Base-by-base conservation (phyloP, 1,140 invertebrate species). In the Megalopta genalis region DNA sequence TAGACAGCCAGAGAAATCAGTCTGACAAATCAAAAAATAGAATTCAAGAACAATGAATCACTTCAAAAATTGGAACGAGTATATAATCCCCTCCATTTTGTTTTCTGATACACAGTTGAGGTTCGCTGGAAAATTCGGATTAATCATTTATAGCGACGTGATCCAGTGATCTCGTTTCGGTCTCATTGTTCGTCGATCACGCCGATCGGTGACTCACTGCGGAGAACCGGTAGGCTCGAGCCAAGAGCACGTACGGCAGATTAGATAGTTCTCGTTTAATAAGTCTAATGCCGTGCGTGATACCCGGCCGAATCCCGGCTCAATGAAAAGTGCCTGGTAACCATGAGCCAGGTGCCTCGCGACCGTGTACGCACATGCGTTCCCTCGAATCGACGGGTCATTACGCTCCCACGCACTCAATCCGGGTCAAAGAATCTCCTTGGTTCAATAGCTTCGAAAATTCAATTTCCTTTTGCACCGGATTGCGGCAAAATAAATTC, bases 261-360 rank as follows among this genome's bases (percentile, higher is more conserved):
- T 84, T 81, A 85, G 82, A 84, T 71, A 76, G 83, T 68, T 76
- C 77, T 77, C 73, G 63, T 71, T 84, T 46, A 46, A 46, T 46
- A 46, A 68, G 42, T 39, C 23, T 73, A 77, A 80, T 80, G 52
- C 74, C 63, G 63, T 32, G 74, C 64, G 66, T 84, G 82, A 78
- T 75, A 46, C 67, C 54, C 52, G 21, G 25, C 27, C 27, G 32
- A 16, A 71, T 77, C 57, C 52, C 7, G 37, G 37, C 46, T 65
- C 37, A 49, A 73, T 79, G 69, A 73, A 73, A 79, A 79, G 60
- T 64, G 59, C n/a, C 25, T 9, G 23, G 18, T 62, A 14, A 63
- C 60, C 39, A 49, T 14, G 49, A 2, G 16, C 70, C 21, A 73
- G 62, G 76, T 78, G 60, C 21, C 60, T 10, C 1, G 23, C 12